Evolutionary conservation across 2,888 invertebrate species (phyloP).

Genomic region (Hylaea fasciaria): DNA sequence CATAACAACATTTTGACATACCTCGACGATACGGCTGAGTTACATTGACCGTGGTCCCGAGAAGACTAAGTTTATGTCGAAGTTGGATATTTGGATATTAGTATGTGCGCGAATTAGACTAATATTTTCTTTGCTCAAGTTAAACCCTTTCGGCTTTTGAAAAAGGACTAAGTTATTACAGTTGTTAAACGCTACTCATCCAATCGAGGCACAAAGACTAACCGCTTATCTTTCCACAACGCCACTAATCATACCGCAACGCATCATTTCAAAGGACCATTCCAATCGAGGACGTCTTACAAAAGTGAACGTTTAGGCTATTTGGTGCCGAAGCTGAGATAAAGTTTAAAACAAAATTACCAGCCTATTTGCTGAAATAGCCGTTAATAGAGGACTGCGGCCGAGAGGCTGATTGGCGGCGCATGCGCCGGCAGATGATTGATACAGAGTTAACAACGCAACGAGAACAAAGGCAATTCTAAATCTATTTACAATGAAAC

Average conservation of each 20-base stretch:
- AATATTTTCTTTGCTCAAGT: no score
- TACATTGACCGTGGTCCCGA: no score
- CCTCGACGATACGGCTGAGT: no score
- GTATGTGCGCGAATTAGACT: no score
- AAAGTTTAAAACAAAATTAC: constrained; percentile 26
- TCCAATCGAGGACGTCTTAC: constrained; percentile 34
- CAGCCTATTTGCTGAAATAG: constrained; percentile 23
- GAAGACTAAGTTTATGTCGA: no score
- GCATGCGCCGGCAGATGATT: constrained; percentile 21
- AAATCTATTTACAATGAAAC: no score
- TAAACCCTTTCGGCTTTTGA: no score
- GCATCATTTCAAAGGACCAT: constrained; percentile 20
- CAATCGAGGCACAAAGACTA: background rate
- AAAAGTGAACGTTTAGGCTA: constrained; percentile 36
- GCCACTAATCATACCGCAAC: constrained; percentile 4
- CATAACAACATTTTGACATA: no score
- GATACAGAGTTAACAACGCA: constrained; percentile 14
- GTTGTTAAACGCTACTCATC: no score
- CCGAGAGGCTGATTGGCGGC: constrained; percentile 12
- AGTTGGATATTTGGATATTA: no score
- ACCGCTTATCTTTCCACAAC: background rate
- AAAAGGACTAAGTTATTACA: no score
- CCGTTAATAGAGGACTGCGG: constrained; percentile 28
- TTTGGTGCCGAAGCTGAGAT: constrained; percentile 17
- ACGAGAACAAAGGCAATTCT: no score